phyloP scores from a whole-genome alignment of 2,888 invertebrate genomes.

The Salticus scenicus region DNA sequence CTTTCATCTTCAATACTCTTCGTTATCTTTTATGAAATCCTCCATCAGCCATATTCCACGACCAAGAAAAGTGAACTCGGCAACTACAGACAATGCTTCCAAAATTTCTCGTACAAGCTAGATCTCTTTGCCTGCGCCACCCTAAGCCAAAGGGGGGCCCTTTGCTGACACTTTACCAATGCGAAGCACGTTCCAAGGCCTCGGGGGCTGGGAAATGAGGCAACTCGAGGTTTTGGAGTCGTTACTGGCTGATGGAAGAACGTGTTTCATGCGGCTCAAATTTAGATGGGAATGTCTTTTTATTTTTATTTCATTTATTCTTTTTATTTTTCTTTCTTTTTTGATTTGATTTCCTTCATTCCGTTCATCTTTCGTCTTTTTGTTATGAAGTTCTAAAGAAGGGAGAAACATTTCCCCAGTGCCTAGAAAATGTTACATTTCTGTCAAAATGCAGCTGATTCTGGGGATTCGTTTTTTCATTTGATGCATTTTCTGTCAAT shows the following conservation, averaged over 20 bases:
- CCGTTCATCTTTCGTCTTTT: background rate
- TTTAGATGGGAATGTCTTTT: slow-evolving; percentile 47
- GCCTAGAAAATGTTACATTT: background rate
- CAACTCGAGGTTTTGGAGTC: slow-evolving; percentile 63
- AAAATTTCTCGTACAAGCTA: background rate
- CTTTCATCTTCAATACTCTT: background rate
- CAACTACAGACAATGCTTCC: slow-evolving; percentile 11
- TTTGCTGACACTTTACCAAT: slow-evolving; percentile 26
- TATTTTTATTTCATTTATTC: background rate
- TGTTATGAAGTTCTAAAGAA: slow-evolving; percentile 25
- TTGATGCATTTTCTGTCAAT: too few relatives aligned
- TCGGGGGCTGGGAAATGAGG: slow-evolving; percentile 59
- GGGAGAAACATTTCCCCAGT: background rate
- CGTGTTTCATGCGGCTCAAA: slow-evolving; percentile 64
- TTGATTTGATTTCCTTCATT: slow-evolving; percentile 21
- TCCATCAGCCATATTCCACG: background rate
- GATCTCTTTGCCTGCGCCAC: background rate
- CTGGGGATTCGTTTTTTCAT: too few relatives aligned
- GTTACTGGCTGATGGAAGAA: slow-evolving; percentile 65
- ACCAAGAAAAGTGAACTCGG: background rate
- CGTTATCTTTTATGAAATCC: background rate
- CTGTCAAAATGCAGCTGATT: too few relatives aligned
- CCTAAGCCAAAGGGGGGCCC: slow-evolving; percentile 8
- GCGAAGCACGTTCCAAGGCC: slow-evolving; percentile 45
- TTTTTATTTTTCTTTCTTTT: slow-evolving; percentile 7